A percentile compares a stretch with the other conserved stretches of the same genome.
Conservation (phyloP, 2,888 invertebrate species). For the Dermolepida albohirtum region DNA sequence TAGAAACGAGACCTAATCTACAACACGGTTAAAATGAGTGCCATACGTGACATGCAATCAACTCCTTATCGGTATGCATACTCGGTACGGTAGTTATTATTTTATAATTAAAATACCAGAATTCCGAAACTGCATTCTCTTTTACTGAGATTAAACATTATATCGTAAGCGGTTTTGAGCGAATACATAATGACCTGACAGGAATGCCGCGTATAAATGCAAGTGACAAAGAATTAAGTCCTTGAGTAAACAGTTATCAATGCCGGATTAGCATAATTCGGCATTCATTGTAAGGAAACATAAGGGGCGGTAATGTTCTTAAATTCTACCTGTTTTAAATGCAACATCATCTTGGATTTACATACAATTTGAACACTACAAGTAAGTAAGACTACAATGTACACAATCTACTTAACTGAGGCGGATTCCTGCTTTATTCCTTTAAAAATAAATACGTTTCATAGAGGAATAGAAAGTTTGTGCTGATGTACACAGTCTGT, state of each 20-base stretch:
- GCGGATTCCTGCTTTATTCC: constrained; percentile 14
- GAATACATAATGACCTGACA: constrained; percentile 23
- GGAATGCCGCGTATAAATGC: not conserved
- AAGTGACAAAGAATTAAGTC: constrained; percentile 14
- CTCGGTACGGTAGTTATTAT: too few relatives aligned
- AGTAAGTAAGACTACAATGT: constrained; percentile 4
- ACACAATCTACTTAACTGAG: constrained; percentile 18
- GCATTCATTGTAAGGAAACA: constrained; percentile 5
- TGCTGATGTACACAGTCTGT: too few relatives aligned
- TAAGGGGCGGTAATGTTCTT: constrained; percentile 22
- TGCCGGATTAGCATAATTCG: constrained; percentile 33
- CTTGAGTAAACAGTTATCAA: constrained; percentile 34
- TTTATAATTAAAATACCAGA: too few relatives aligned
- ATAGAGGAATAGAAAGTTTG: too few relatives aligned
- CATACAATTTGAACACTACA: constrained; percentile 29
- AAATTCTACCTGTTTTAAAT: constrained; percentile 32
- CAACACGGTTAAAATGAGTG: too few relatives aligned
- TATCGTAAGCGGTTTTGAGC: constrained; percentile 30
- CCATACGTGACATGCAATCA: too few relatives aligned
- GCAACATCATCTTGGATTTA: constrained; percentile 33
- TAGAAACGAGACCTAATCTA: too few relatives aligned
- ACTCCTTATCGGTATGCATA: too few relatives aligned
- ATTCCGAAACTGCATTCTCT: not conserved
- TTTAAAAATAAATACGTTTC: constrained; percentile 1
- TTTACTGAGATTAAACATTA: constrained; percentile 6